These are phyloP conservation scores for Thalpophila matura DNA, from an alignment of 2,888 invertebrate genomes.

Conservation along the genomic window DNA sequence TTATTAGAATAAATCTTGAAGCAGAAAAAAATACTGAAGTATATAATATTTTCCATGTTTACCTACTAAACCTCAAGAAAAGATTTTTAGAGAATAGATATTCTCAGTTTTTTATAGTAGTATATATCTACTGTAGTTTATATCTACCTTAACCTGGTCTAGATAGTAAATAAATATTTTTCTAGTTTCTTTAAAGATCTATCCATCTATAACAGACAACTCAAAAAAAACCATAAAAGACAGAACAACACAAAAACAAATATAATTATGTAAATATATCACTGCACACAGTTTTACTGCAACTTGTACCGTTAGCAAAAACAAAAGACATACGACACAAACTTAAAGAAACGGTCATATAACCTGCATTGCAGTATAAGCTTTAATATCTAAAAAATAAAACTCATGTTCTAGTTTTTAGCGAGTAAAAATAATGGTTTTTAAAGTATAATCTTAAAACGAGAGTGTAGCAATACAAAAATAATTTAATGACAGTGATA, in stretches of 20 bases:
- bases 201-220: slow-evolving; percentile 5
- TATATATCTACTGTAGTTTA: too few species aligned
- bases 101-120: too few species aligned
- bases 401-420: slow-evolving; percentile 12
- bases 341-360: slow-evolving; percentile 24
- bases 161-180: slow-evolving; percentile 19
- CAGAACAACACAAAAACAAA: slow-evolving; percentile 34
- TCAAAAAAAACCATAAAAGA: slow-evolving; percentile 31
- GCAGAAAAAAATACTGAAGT: too few species aligned
- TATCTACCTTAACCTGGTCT: neutral
- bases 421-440: slow-evolving; percentile 32
- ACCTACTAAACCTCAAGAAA: too few species aligned
- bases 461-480: slow-evolving; percentile 70
- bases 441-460: slow-evolving; percentile 57
- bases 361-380: slow-evolving; percentile 28
- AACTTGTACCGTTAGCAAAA: slow-evolving; percentile 72
- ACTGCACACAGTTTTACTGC: slow-evolving; percentile 61
- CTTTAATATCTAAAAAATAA: slow-evolving; percentile 33
- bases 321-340: slow-evolving; percentile 63
- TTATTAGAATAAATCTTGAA: too few species aligned
- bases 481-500: slow-evolving; percentile 77
- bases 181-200: too few species aligned
- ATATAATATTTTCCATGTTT: too few species aligned
- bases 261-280: slow-evolving; percentile 59
- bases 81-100: too few species aligned